phyloP scores from a whole-genome alignment of 2,797 vertebrate genomes.

The Trachops cirrhosus region DNA sequence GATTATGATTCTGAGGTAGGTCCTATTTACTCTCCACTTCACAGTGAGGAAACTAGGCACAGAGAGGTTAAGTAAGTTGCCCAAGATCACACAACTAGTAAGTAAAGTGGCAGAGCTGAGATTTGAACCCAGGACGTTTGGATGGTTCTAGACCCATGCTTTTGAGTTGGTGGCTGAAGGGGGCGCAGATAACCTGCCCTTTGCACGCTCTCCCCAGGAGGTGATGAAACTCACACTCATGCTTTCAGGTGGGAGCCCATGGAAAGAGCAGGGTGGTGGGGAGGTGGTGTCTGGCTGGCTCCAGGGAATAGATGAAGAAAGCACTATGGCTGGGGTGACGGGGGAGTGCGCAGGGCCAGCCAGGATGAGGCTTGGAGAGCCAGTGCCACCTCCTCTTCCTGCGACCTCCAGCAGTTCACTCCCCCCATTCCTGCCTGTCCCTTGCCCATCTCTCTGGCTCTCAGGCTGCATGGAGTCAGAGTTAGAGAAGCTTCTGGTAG shows the following conservation, averaged over 20 bases:
- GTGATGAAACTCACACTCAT: neutral
- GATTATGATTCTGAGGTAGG: neutral
- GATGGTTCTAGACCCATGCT: neutral
- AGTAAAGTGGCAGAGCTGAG: neutral
- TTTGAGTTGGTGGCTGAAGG: neutral
- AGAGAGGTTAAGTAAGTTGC: neutral
- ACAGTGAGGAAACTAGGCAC: neutral
- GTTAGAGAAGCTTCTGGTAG: slow-evolving; percentile 49
- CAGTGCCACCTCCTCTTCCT: neutral
- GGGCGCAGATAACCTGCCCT: neutral
- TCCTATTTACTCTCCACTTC: neutral
- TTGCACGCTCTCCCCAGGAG: accelerated
- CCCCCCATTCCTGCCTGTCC: neutral
- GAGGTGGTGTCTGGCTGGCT: neutral
- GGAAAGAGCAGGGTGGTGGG: neutral
- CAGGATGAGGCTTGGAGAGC: neutral
- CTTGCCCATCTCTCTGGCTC: neutral
- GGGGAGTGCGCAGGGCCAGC: accelerated
- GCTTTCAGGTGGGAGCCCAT: neutral
- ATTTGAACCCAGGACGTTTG: neutral
- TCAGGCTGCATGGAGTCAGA: slow-evolving; percentile 62
- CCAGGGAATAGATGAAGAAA: neutral
- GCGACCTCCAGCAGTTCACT: neutral
- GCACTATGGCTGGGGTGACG: neutral
- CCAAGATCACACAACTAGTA: neutral